These are phyloP conservation scores for Eupeodes corollae DNA, from an alignment of 1,140 invertebrate genomes.

Conservation along the genomic window DNA sequence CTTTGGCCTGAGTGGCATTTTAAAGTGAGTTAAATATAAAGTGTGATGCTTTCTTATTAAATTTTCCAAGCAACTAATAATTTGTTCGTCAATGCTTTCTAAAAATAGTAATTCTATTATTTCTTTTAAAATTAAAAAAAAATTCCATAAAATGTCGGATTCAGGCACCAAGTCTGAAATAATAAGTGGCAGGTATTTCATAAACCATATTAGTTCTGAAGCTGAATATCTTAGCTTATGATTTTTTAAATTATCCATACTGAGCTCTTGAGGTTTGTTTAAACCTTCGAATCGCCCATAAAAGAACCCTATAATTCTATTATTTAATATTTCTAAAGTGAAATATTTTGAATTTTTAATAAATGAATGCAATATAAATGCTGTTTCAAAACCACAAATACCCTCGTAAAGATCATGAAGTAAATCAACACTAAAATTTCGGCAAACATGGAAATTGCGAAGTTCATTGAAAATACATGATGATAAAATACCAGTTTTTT, in stretches of 20 bases:
- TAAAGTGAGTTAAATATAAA: not conserved
- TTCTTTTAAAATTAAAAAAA: not conserved
- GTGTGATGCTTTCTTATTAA: not conserved
- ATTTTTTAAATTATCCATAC: not conserved
- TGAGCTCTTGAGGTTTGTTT: not conserved
- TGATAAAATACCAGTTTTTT: not conserved
- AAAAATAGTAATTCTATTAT: not conserved
- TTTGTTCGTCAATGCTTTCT: not conserved
- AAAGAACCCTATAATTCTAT: not conserved
- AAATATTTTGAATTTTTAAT: not conserved
- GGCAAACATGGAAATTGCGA: not conserved
- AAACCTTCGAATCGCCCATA: not conserved
- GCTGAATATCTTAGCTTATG: not conserved
- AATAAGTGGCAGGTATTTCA: not conserved
- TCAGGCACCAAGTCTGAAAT: not conserved
- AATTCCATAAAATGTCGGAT: not conserved
- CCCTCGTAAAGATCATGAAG: conserved; percentile 1
- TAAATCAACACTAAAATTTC: not conserved
- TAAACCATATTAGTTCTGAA: not conserved
- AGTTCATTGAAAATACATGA: not conserved
- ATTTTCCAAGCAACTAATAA: not conserved
- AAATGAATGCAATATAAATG: not conserved
- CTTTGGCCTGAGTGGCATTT: not conserved
- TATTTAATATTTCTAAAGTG: not conserved
- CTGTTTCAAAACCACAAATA: not conserved